These are phyloP conservation scores for Gobio occitaniae DNA, from an alignment of 2,797 vertebrate species.

Conservation along the genomic window DNA sequence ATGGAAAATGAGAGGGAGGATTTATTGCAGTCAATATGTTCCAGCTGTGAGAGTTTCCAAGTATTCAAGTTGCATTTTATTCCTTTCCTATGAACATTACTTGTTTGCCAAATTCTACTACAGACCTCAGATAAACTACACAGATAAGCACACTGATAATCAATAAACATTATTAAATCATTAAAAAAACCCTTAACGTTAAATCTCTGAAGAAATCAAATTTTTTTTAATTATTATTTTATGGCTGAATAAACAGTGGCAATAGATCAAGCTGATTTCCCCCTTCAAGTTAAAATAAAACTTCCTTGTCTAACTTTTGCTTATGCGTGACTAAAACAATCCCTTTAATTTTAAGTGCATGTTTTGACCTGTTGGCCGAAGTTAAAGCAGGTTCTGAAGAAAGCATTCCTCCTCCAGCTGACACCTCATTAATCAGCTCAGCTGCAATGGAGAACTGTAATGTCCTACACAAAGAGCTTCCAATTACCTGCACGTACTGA, in stretches of 20 bases:
- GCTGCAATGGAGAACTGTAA: neutral
- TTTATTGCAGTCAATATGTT: conserved; percentile 14
- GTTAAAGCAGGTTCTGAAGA: conserved; percentile 13
- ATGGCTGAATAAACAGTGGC: neutral
- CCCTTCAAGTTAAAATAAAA: neutral
- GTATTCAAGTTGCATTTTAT: neutral
- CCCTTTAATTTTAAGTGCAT: neutral
- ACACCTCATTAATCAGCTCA: conserved; percentile 8
- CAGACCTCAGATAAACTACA: neutral
- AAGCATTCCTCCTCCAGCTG: conserved; percentile 40
- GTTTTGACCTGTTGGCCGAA: conserved; percentile 42
- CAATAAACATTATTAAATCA: neutral
- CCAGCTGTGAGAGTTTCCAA: neutral
- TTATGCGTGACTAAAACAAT: conserved; percentile 17
- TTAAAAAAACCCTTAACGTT: neutral
- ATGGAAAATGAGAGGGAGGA: conserved; percentile 7
- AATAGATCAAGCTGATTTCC: neutral
- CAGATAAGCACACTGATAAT: neutral
- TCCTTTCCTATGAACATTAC: neutral
- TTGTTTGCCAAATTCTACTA: neutral
- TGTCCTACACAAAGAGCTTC: conserved; percentile 17
- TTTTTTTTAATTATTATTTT: neutral
- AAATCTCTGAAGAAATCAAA: neutral
- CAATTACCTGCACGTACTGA: conserved; percentile 9
- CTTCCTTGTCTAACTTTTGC: neutral